phyloP scores from a whole-genome alignment of 1,140 invertebrate genomes.

The Planococcus citri region DNA sequence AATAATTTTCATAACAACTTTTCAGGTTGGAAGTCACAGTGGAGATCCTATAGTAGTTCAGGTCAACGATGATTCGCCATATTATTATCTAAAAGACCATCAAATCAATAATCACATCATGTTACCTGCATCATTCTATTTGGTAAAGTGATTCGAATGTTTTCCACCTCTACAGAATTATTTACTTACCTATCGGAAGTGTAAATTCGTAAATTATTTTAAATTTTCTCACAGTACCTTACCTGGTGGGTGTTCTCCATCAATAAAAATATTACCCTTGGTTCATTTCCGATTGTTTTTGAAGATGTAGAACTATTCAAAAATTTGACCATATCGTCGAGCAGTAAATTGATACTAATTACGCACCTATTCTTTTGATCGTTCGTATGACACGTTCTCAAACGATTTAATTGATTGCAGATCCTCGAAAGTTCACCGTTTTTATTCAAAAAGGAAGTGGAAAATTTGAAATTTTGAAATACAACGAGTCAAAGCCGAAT shows the following conservation, averaged over 20 bases:
- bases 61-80: not conserved
- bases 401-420: not conserved
- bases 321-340: not conserved
- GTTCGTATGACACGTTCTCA: too few species aligned
- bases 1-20: not conserved
- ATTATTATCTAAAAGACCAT: not conserved
- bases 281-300: not conserved
- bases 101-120: not conserved
- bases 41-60: not conserved
- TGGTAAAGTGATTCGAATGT: not conserved
- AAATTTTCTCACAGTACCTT: not conserved
- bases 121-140: not conserved
- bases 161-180: too few species aligned
- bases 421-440: not conserved
- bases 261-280: not conserved
- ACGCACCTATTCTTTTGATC: too few species aligned
- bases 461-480: not conserved
- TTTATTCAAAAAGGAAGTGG: not conserved
- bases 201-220: not conserved
- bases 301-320: not conserved
- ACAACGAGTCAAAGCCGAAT: not conserved
- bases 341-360: not conserved
- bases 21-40: not conserved
- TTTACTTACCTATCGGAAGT: too few species aligned
- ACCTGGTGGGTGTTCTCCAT: not conserved